Percentiles rank a stretch among this genome's conserved stretches.
Evolutionary conservation across 2,797 vertebrate species (phyloP).

Genomic region (Mastacembelus armatus): DNA sequence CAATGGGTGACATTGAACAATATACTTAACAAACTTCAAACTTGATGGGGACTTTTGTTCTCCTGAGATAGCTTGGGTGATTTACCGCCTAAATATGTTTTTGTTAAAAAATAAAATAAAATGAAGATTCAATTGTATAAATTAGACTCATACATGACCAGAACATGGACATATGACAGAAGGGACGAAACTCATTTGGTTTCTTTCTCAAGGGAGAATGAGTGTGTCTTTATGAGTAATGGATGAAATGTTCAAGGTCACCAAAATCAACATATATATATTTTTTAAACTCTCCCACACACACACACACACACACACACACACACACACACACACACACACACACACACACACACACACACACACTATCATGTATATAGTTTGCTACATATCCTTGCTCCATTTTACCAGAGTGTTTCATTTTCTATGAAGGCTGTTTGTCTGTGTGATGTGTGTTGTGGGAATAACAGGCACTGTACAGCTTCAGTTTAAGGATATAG

Average conservation of each 20-base stretch:
- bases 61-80: neutral
- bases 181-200: constrained; percentile 11
- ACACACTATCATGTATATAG: too few species aligned
- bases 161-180: neutral
- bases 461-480: constrained; percentile 24
- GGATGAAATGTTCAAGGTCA: too few species aligned
- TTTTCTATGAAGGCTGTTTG: too few species aligned
- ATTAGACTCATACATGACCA: neutral
- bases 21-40: constrained; percentile 15
- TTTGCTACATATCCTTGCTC: too few species aligned
- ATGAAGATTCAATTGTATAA: neutral
- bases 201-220: neutral
- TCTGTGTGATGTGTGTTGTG: too few species aligned
- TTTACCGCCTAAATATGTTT: constrained; percentile 1
- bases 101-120: neutral
- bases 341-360: too few species aligned
- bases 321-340: too few species aligned
- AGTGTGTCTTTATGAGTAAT: constrained; percentile 18
- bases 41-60: constrained; percentile 6
- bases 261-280: too few species aligned
- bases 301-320: too few species aligned
- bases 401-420: too few species aligned
- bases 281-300: too few species aligned
- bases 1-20: constrained; percentile 53
- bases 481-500: constrained; percentile 51